phyloP scores from a whole-genome alignment of 1,140 invertebrate genomes.

The Hycleus cichorii region DNA sequence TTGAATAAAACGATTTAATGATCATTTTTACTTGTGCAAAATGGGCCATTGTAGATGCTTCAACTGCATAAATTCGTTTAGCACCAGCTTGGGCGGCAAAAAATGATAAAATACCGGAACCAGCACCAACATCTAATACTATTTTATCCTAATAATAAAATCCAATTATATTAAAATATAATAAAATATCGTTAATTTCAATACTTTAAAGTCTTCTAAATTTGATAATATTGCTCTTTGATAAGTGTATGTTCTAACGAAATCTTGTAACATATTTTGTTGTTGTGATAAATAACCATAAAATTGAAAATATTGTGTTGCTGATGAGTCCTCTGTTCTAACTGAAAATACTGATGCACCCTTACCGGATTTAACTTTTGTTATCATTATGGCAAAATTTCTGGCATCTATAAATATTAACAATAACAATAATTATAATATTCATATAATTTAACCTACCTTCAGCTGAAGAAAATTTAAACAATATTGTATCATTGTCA shows the following conservation, averaged over 20 bases:
- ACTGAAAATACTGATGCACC: slow-evolving; percentile 87
- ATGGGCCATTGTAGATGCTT: slow-evolving; percentile 97
- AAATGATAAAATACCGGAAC: slow-evolving; percentile 96
- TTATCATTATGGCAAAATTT: slow-evolving; percentile 68
- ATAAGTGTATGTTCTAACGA: slow-evolving; percentile 96
- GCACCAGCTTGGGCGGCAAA: slow-evolving; percentile 98
- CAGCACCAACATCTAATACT: slow-evolving; percentile 94
- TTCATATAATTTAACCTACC: slow-evolving; percentile 31
- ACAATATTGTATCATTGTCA: slow-evolving; percentile 52
- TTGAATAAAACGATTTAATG: no score
- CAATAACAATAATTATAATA: slow-evolving; percentile 2
- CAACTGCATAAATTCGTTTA: slow-evolving; percentile 94
- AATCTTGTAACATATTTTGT: slow-evolving; percentile 99
- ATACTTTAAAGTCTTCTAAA: slow-evolving; percentile 77
- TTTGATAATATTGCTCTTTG: slow-evolving; percentile 95
- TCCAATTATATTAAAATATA: no score
- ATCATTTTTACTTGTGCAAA: slow-evolving; percentile 70
- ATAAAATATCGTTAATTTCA: neutral
- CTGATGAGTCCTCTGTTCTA: slow-evolving; percentile 93
- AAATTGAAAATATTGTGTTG: slow-evolving; percentile 97
- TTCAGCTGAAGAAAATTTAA: slow-evolving; percentile 45
- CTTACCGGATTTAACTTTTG: slow-evolving; percentile 69
- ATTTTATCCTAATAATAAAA: slow-evolving; percentile 61
- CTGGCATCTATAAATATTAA: slow-evolving; percentile 54
- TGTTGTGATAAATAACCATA: slow-evolving; percentile 98